Evolutionary conservation across 2,113 vertebrate genomes (phyloP).

Genomic region (Cricetomys ansorgei): DNA sequence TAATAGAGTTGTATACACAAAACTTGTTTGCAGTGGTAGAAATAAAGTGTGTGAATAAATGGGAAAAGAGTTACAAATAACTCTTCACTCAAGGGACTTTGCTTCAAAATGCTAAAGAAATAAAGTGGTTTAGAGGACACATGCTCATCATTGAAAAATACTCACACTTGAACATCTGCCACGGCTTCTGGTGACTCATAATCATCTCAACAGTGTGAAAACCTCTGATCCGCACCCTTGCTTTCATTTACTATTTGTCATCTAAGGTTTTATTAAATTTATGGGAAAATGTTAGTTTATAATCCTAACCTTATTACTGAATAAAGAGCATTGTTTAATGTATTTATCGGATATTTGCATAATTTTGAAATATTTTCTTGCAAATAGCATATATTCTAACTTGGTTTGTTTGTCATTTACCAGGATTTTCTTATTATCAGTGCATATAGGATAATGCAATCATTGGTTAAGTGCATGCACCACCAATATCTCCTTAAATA

Average conservation of each 20-base stretch:
- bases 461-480: not conserved
- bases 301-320: not conserved
- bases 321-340: not conserved
- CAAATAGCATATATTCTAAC: not conserved
- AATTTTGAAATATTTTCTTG: conserved; percentile 20
- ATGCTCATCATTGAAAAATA: not conserved
- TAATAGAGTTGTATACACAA: not conserved
- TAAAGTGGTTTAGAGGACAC: not conserved
- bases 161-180: not conserved
- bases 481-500: not conserved
- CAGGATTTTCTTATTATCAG: not conserved
- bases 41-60: not conserved
- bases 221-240: not conserved
- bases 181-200: not conserved
- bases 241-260: not conserved
- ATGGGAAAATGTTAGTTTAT: not conserved
- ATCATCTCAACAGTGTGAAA: not conserved
- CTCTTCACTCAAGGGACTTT: not conserved
- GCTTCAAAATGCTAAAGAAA: not conserved
- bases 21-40: not conserved
- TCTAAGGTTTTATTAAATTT: not conserved
- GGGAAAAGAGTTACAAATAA: not conserved
- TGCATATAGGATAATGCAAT: not conserved
- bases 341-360: not conserved
- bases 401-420: not conserved